These are phyloP conservation scores for Electrophaes corylata DNA, from an alignment of 2,888 invertebrate genomes.

Conservation along the genomic window DNA sequence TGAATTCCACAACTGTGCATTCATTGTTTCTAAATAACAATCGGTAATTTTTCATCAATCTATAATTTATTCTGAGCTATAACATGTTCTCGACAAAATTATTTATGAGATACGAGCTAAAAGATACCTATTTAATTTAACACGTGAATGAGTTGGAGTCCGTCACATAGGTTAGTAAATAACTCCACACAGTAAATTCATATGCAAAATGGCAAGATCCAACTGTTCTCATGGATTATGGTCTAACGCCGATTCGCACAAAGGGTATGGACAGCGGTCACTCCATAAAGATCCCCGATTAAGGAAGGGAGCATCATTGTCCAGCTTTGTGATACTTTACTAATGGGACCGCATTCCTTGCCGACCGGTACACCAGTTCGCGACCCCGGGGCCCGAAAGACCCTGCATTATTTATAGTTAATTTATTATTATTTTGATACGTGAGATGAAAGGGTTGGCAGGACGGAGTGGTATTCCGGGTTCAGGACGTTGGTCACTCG, in stretches of 20 bases:
- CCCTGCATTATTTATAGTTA: constrained; percentile 78
- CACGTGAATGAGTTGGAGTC: constrained; percentile 11
- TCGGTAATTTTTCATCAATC: constrained; percentile 14
- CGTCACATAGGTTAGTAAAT: constrained; percentile 36
- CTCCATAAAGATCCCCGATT: constrained; percentile 79
- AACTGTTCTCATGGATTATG: constrained; percentile 74
- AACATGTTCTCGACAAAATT: constrained; percentile 9
- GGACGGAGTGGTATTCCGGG: constrained; percentile 69
- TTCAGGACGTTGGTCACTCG: constrained; percentile 71
- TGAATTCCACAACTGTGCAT: constrained; percentile 3
- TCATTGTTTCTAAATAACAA: constrained; percentile 15
- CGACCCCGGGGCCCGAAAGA: constrained; percentile 47
- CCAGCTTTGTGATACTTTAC: constrained; percentile 75
- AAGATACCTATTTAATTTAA: constrained; percentile 7
- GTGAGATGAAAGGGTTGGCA: constrained; percentile 76
- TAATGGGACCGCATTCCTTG: constrained; percentile 80
- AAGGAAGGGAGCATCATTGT: constrained; percentile 58
- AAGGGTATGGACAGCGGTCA: constrained; percentile 73
- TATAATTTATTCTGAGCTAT: neutral
- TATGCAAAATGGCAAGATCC: constrained; percentile 64
- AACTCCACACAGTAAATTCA: constrained; percentile 59
- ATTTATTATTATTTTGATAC: constrained; percentile 84
- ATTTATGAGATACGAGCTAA: constrained; percentile 1
- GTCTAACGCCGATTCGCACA: constrained; percentile 73
- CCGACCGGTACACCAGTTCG: constrained; percentile 74